Evolutionary conservation across 37 sponge, comb jelly and placozoan species (phyloP).

Genomic region (Crambe crambe): DNA sequence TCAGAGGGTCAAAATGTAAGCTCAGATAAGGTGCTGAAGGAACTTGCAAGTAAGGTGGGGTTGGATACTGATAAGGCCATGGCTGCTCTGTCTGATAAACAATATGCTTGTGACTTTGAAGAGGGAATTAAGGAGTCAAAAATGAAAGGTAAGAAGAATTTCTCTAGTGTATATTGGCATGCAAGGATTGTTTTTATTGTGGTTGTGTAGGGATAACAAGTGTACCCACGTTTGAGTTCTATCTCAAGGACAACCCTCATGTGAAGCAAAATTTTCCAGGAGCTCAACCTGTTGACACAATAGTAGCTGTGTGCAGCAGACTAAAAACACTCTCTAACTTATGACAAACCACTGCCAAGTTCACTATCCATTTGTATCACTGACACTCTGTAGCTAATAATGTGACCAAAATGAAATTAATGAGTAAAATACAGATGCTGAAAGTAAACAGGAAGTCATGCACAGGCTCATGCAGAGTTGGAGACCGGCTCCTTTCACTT

Average conservation of each 20-base stretch:
- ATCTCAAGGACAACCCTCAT: conserved; percentile 17
- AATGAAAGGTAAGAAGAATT: conserved; percentile 45
- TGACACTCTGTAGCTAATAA: not conserved
- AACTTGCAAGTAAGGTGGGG: conserved; percentile 30
- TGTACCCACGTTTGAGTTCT: conserved; percentile 65
- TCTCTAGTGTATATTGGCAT: too few species aligned
- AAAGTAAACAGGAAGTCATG: not conserved
- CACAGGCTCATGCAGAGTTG: not conserved
- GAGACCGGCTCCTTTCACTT: not conserved
- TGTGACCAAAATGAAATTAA: not conserved
- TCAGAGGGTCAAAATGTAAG: conserved; percentile 48
- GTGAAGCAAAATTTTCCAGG: conserved; percentile 49
- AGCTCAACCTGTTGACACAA: conserved; percentile 62
- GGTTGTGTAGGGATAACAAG: conserved; percentile 50
- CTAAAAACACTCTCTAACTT: conserved; percentile 39
- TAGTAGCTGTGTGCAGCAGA: conserved; percentile 33
- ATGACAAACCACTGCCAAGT: not conserved
- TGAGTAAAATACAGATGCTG: not conserved
- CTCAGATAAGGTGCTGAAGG: conserved; percentile 35
- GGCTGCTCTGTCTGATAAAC: conserved; percentile 1
- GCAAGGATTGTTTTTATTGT: too few species aligned
- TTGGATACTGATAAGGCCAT: conserved; percentile 39
- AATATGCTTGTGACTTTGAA: conserved; percentile 30
- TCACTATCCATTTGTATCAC: not conserved
- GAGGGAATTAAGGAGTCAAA: conserved; percentile 33